Evolutionary conservation across 2,888 invertebrate genomes (phyloP).

Genomic region (Mythimna lalbum): DNA sequence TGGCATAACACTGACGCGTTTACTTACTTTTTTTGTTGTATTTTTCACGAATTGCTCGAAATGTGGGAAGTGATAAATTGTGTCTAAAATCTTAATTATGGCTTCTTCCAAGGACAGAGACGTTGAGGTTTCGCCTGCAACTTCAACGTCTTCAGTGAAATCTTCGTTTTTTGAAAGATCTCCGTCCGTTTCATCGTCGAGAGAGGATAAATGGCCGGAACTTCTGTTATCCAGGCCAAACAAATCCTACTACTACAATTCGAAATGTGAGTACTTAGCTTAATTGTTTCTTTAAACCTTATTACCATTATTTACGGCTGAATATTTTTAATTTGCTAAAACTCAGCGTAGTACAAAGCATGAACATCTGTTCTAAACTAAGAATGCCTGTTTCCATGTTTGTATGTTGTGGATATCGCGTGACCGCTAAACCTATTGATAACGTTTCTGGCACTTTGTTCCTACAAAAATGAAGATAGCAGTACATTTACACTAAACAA

Average conservation of each 20-base stretch:
- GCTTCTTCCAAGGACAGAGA: slow-evolving; percentile 80
- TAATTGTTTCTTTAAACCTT: background rate
- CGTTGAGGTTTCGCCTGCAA: slow-evolving; percentile 78
- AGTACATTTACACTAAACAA: slow-evolving; percentile 6
- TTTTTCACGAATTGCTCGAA: slow-evolving; percentile 57
- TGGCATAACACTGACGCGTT: slow-evolving; percentile 56
- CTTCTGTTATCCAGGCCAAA: slow-evolving; percentile 85
- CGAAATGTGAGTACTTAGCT: slow-evolving; percentile 81
- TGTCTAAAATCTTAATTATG: slow-evolving; percentile 75
- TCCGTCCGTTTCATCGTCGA: slow-evolving; percentile 81
- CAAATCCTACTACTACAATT: slow-evolving; percentile 84
- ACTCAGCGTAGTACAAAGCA: background rate
- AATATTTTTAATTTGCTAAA: background rate
- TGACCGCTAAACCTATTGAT: slow-evolving; percentile 49
- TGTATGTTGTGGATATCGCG: slow-evolving; percentile 38
- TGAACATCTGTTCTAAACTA: background rate
- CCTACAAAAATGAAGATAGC: slow-evolving; percentile 22
- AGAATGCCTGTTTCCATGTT: background rate
- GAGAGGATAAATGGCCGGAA: slow-evolving; percentile 89
- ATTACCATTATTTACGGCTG: background rate
- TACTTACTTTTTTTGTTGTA: slow-evolving; percentile 58
- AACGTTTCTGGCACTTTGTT: slow-evolving; percentile 26
- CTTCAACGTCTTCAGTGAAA: slow-evolving; percentile 81
- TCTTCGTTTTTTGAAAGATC: slow-evolving; percentile 82
- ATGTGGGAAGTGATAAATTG: slow-evolving; percentile 69